Evolutionary conservation across 2,113 vertebrate species (phyloP), one percentile per base, ranked within the genome.

Genomic region (Ictidomys tridecemlineatus): DNA sequence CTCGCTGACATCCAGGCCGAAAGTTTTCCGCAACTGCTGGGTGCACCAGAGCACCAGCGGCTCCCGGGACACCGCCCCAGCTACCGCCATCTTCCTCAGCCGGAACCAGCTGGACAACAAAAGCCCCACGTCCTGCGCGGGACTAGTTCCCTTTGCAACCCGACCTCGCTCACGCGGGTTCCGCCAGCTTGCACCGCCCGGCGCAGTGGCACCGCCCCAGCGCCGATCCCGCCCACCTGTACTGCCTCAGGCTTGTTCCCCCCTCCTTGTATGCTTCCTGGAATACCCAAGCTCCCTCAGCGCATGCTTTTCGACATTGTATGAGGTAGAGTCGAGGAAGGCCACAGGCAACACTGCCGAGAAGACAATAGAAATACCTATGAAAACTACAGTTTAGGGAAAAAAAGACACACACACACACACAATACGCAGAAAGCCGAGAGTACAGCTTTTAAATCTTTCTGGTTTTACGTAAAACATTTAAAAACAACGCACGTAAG

Each of bases 1-100:
- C 98, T 99, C 99, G 98, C 99, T 99, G 53, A 99, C 99, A 69
- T 99, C 99, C 98, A 99, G 90, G 14, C 99, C 98, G 79, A 99
- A 99, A 69, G 98, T 98, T 24, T 98, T 98, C 37, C 99, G 98
- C 80, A 99, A 91, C 91, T 99, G 98, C 79, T 98, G 98, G 58
- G 99, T 98, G 84, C 99, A 99, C 99, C 99, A 99, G 11, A 96
- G 97, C 96, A 99, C 99, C 32, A 98, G 87, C 53, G 58, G 84
- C 26, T 96, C 92, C 37, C 9, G 14, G 2, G 42, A 78, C 73
- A 8, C 80, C 39, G 32, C 24, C 61, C 58, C 53, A 30, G 97
- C 78, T 18, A 91, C 97, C 94, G 98, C 98, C 98, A 98, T 99
- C 39, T 98, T 97, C 61, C n/a, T 42, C 30, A 30, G 67, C 51